Conservation (phyloP, 2,888 invertebrate species). For the Geotrupes spiniger region DNA sequence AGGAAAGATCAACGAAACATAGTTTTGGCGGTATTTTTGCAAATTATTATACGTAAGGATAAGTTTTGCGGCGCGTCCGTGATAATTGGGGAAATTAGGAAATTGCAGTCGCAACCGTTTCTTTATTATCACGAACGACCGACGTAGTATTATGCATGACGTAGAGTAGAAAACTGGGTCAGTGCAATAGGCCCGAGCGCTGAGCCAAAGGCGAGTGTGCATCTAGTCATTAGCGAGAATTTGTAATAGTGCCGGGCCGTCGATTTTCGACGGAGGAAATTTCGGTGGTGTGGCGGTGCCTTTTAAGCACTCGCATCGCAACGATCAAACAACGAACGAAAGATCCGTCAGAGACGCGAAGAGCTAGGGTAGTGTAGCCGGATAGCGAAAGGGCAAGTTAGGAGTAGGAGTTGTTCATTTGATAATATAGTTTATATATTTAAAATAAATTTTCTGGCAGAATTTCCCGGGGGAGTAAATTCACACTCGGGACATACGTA, state of each 20-base stretch:
- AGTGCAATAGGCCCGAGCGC: constrained; percentile 47
- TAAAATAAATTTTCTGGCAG: constrained; percentile 45
- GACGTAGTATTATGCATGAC: constrained; percentile 19
- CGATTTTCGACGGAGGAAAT: constrained; percentile 18
- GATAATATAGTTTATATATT: constrained; percentile 47
- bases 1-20: constrained; percentile 40
- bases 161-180: constrained; percentile 31
- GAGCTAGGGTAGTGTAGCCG: constrained; percentile 9
- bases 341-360: constrained; percentile 17
- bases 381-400: constrained; percentile 27
- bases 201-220: constrained; percentile 44
- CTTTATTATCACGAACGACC: too few species aligned
- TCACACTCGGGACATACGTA: constrained; percentile 29
- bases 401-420: constrained; percentile 46
- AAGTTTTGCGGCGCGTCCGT: neutral
- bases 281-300: constrained; percentile 14
- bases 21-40: constrained; percentile 52
- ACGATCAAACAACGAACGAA: constrained; percentile 19
- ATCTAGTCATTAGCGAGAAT: constrained; percentile 47
- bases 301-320: constrained; percentile 17
- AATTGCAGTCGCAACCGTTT: too few species aligned
- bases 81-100: too few species aligned
- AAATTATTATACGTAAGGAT: constrained; percentile 34
- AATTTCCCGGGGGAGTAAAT: constrained; percentile 31
- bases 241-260: constrained; percentile 42